Evolutionary conservation across 2,888 invertebrate species (phyloP), one percentile per base, ranked within the genome.

Genomic region (Leptopterna dolabrata): DNA sequence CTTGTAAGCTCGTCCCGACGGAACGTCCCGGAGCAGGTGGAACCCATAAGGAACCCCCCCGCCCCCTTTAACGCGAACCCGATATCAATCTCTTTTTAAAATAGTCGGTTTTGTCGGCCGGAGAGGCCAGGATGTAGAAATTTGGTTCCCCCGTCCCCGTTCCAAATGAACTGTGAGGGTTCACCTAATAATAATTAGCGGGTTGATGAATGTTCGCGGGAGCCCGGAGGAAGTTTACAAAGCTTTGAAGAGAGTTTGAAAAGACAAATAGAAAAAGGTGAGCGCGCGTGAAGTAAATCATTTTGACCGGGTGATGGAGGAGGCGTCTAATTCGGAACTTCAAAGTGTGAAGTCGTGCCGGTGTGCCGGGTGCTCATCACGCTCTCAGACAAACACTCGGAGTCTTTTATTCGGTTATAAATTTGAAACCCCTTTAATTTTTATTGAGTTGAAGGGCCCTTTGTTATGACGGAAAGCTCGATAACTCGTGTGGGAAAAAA

Each of bases 321-420:
- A 78, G 78, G 78, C 78, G 78, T 78, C 78, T 78, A 78, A 78
- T 78, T 78, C 78, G 41, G 43, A 78, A 78, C 78, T 78, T 78
- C 78, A 78, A 78, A 78, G 78, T 78, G 45, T 78, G 27, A 19
- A 76, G 76, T 76, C 76, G 78, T 43, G 76, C 78, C 13, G 36
- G 45, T 41, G 45, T 45, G 45, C 41, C 45, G 19, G 78, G 45
- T 45, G 45, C 41, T 78, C 13, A 45, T 41, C 41, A 45, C 78
- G 78, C 43, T 43, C 43, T 13, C n/a, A 14, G 19, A 24, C 7
- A 45, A 78, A 76, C 78, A 43, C 11, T 4, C 45, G 7, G 45
- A 45, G 45, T 78, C 78, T 41, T 78, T 45, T 43, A 45, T 45
- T 45, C 78, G 78, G 45, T 45, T 19, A 78, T 78, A 78, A 24